Conservation (phyloP, 2,113 vertebrate species). For the Emydura subglobosa region DNA sequence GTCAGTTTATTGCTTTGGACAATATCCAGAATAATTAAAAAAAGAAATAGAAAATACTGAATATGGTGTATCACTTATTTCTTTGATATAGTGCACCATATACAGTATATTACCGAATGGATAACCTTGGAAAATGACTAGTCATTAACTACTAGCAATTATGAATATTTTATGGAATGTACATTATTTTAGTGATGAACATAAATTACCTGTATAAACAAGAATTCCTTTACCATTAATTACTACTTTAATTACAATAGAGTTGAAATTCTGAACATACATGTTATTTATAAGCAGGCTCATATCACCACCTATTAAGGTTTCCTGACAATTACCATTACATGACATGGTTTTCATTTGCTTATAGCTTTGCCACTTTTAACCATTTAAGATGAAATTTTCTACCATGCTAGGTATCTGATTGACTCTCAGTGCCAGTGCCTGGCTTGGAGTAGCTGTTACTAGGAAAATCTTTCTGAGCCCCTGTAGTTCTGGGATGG, state of each 20-base stretch:
- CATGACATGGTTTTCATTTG: neutral
- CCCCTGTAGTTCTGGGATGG: too few species aligned
- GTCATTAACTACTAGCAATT: neutral
- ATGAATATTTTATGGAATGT: neutral
- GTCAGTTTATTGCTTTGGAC: neutral
- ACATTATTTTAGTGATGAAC: neutral
- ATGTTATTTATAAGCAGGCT: neutral
- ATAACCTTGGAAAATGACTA: neutral
- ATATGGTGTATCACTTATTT: neutral
- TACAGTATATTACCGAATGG: neutral
- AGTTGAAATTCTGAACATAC: neutral
- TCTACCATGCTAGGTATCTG: neutral
- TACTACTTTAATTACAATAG: neutral
- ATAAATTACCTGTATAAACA: neutral
- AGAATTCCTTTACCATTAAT: neutral
- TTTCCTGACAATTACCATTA: neutral
- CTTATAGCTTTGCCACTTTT: neutral
- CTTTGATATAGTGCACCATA: neutral
- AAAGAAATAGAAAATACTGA: neutral
- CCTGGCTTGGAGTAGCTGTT: neutral
- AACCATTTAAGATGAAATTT: neutral
- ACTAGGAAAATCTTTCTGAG: neutral
- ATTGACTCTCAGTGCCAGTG: neutral
- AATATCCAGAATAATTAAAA: neutral
- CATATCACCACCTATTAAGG: neutral